Base-by-base conservation (phyloP, 2,888 invertebrate genomes). In the Drosophila ochracea region DNA sequence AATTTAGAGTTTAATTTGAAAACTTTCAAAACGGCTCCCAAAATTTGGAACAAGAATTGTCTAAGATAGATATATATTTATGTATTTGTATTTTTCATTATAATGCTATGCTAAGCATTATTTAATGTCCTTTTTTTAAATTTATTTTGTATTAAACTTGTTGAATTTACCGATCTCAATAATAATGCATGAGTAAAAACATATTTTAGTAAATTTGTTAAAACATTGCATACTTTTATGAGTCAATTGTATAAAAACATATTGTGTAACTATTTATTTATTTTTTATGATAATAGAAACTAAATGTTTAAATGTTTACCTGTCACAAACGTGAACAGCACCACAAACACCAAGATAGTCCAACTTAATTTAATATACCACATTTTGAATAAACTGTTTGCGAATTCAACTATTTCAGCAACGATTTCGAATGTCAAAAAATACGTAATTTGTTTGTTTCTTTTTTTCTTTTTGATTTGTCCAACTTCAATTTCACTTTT, bases 241-340 rank as follows among this genome's bases (percentile, higher is more conserved):
- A 5, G 30, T 9, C 2, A 55, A 37, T 0, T 4, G 13, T 1
- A 10, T 10, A 13, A 9, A 9, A 30, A 13, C 11, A 13, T 16
- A 13, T 16, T 35, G 0, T 33, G 2, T 2, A 25, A 47, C 21
- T 47, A 47, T 21, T 50, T 30, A 4, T n/a, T 21, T 3, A 21
- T 52, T 10, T 31, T 4, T 21, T 54, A n/a, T 7, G 11, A 61
- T 39, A 13, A 31, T 28, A 30, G 3, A 16, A 6, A 53, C 25
- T n/a, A 37, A 13, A 52, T 25, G 19, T 19, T 84, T 90, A 90
- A 11, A 52, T 25, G 11, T n/a, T 85, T 90, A 90, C 89, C 89
- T 84, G 78, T 73, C 37, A 82, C 91, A 13, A 76, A 28, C 6
- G 89, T 69, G 52, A 91, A 80, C 39, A 87, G 73, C 63, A 87